Conservation (phyloP, 2,888 invertebrate species). For the Andricus quercusramuli region DNA sequence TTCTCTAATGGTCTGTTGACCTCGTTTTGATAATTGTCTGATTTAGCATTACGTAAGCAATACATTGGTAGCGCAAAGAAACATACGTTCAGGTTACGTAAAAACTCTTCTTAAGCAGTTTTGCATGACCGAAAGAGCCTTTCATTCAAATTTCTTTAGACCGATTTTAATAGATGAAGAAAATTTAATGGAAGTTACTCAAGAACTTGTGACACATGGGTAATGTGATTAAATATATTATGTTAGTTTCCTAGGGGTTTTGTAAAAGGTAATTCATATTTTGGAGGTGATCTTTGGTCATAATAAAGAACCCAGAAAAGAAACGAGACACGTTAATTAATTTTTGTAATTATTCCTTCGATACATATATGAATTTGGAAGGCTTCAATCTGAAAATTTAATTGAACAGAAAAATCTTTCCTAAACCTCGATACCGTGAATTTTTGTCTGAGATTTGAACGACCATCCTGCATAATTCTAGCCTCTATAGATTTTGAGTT, state of each 20-base stretch:
- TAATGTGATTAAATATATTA: not conserved
- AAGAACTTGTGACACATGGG: too few species aligned
- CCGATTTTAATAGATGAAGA: not conserved
- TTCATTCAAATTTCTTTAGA: not conserved
- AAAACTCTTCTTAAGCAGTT: not conserved
- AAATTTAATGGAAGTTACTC: not conserved
- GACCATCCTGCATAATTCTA: too few species aligned
- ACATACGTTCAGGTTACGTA: not conserved
- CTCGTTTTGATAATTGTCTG: not conserved
- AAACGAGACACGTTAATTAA: not conserved
- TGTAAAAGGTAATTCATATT: not conserved
- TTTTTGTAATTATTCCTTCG: not conserved
- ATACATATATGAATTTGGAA: too few species aligned
- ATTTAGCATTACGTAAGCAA: conserved; percentile 5
- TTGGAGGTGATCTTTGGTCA: not conserved
- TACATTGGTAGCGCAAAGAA: not conserved
- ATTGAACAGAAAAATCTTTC: too few species aligned
- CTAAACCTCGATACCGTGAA: too few species aligned
- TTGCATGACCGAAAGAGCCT: not conserved
- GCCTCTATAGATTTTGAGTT: too few species aligned
- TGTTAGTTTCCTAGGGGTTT: not conserved
- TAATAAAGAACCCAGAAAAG: too few species aligned
- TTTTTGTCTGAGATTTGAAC: too few species aligned
- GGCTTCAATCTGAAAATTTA: too few species aligned
- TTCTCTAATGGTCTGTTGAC: not conserved